phyloP scores from a whole-genome alignment of 2,797 vertebrate genomes.

The Hemibagrus guttatus region DNA sequence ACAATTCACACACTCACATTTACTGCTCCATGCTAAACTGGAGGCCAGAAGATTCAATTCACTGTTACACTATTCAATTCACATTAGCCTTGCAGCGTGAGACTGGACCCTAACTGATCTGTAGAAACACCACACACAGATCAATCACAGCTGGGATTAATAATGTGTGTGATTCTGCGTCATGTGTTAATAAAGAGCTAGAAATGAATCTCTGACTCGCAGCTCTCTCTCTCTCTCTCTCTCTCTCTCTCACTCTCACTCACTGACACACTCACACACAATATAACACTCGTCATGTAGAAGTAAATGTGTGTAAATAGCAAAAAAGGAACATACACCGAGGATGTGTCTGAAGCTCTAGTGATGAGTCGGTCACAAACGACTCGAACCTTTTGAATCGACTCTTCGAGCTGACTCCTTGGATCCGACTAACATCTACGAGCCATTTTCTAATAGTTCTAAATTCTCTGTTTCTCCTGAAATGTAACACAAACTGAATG shows the following conservation, averaged over 20 bases:
- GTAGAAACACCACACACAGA: neutral
- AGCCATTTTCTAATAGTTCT: neutral
- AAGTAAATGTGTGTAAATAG: neutral
- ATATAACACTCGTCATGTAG: neutral
- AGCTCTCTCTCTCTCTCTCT: neutral
- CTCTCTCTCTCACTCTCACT: neutral
- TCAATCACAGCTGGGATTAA: neutral
- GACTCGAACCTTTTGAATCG: neutral
- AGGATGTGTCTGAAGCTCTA: neutral
- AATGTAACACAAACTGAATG: neutral
- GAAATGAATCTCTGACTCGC: neutral
- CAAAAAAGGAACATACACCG: neutral
- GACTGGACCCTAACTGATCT: neutral
- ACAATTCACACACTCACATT: neutral
- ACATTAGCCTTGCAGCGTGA: neutral
- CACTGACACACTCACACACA: neutral
- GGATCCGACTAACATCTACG: neutral
- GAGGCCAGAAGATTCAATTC: neutral
- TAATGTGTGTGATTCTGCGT: neutral
- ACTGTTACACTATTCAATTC: too few relatives aligned
- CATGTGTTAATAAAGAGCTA: conserved; percentile 7
- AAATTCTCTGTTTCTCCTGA: neutral
- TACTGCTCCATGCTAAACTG: neutral
- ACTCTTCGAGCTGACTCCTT: neutral
- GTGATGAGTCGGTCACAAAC: neutral